Percentiles rank a stretch among this genome's conserved stretches.
phyloP scores from a whole-genome alignment of 2,888 invertebrate genomes.

The Eupithecia vulgata region DNA sequence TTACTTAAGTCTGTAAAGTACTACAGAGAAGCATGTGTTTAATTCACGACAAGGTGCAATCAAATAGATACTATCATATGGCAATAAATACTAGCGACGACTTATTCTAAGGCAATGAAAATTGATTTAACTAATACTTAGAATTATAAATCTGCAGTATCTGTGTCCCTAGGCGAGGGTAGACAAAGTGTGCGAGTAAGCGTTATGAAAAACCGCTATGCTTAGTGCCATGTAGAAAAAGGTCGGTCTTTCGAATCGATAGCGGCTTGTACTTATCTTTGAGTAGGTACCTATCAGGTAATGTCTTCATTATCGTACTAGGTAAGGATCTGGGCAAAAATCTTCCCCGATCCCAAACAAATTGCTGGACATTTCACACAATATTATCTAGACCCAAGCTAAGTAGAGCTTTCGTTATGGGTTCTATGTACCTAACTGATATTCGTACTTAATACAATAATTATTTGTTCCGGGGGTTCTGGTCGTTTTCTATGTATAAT shows the following conservation, averaged over 20 bases:
- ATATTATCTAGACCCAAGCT: not conserved
- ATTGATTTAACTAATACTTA: constrained; percentile 27
- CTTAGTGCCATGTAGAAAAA: not conserved
- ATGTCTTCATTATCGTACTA: not conserved
- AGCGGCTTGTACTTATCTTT: not conserved
- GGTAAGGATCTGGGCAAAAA: not conserved
- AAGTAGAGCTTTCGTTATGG: not conserved
- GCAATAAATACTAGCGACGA: constrained; percentile 24
- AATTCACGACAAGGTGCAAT: constrained; percentile 2
- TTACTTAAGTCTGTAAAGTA: not conserved
- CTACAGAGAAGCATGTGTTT: not conserved
- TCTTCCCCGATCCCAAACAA: not conserved
- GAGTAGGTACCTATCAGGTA: not conserved
- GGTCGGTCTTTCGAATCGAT: not conserved
- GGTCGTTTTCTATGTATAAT: no score
- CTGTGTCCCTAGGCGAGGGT: not conserved
- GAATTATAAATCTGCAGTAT: constrained; percentile 17
- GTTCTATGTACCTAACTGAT: no score
- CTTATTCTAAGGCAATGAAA: constrained; percentile 21
- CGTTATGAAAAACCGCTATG: constrained; percentile 8
- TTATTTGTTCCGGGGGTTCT: no score
- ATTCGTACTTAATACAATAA: no score
- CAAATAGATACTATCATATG: constrained; percentile 7
- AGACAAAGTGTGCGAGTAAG: constrained; percentile 5
- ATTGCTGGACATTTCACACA: not conserved